phyloP scores from a whole-genome alignment of 2,797 vertebrate genomes.

The Neosilurus mollespiculum region DNA sequence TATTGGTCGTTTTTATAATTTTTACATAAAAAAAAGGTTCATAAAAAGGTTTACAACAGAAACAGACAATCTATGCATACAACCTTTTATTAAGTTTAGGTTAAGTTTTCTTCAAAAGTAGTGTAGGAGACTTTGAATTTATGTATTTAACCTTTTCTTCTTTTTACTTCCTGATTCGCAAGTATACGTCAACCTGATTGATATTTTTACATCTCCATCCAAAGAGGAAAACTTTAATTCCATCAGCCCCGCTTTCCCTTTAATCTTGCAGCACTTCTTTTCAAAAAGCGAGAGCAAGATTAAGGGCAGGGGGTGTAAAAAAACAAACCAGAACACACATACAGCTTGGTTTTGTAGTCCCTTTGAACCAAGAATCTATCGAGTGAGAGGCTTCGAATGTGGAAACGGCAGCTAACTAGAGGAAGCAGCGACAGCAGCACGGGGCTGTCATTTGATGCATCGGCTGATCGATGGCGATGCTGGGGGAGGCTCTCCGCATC shows the following conservation, averaged over 20 bases:
- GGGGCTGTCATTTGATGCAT: conserved; percentile 12
- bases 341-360: conserved; percentile 52
- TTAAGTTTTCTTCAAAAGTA: neutral
- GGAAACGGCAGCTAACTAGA: conserved; percentile 21
- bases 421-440: conserved; percentile 22
- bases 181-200: neutral
- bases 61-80: too few relatives aligned
- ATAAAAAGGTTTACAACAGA: too few relatives aligned
- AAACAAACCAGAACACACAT: conserved; percentile 46
- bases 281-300: conserved; percentile 15
- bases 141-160: conserved; percentile 23
- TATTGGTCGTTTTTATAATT: too few relatives aligned
- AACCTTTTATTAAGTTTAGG: too few relatives aligned
- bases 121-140: neutral
- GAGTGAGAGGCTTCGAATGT: conserved; percentile 9
- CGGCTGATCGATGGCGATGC: conserved; percentile 37
- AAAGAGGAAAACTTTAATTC: conserved; percentile 47
- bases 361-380: conserved; percentile 43
- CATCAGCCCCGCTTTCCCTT: conserved; percentile 22
- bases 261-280: conserved; percentile 44
- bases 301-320: conserved; percentile 50
- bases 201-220: conserved; percentile 22
- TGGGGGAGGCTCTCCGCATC: conserved; percentile 17
- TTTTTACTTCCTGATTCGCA: conserved; percentile 26
- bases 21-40: too few relatives aligned